These are phyloP conservation scores for Ditula angustiorana DNA, from an alignment of 2,888 invertebrate species.

Conservation along the genomic window DNA sequence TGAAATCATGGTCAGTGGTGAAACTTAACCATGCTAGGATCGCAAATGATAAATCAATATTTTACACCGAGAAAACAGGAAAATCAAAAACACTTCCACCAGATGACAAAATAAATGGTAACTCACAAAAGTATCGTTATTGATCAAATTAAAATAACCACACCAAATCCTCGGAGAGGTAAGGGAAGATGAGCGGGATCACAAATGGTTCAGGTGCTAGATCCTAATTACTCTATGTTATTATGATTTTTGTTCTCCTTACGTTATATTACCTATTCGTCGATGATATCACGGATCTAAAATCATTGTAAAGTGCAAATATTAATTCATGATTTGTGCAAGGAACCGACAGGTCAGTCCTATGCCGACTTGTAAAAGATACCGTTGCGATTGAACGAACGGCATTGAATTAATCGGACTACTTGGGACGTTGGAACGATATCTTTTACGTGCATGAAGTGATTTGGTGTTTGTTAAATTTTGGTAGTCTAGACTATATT, in stretches of 20 bases:
- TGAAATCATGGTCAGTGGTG: conserved; percentile 63
- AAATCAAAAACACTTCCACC: conserved; percentile 85
- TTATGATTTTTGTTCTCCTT: conserved; percentile 70
- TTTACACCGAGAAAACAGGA: conserved; percentile 81
- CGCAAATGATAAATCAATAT: conserved; percentile 74
- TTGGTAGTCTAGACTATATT: conserved; percentile 43
- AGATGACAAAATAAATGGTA: conserved; percentile 80
- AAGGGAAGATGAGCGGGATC: conserved; percentile 80
- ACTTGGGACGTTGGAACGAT: conserved; percentile 55
- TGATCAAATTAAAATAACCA: conserved; percentile 80
- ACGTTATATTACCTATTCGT: conserved; percentile 70
- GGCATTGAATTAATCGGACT: conserved; percentile 2
- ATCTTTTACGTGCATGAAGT: conserved; percentile 74
- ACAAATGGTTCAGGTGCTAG: conserved; percentile 78
- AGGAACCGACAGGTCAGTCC: conserved; percentile 68
- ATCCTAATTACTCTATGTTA: conserved; percentile 73
- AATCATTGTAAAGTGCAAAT: conserved; percentile 80
- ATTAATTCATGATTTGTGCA: conserved; percentile 76
- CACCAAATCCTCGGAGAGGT: conserved; percentile 86
- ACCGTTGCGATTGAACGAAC: conserved; percentile 53
- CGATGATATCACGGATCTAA: conserved; percentile 78
- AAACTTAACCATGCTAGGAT: conserved; percentile 81
- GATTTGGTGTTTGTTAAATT: conserved; percentile 74
- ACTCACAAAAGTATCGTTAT: conserved; percentile 68
- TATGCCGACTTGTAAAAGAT: conserved; percentile 74